Evolutionary conservation across 2,888 invertebrate species (phyloP), one percentile per base, ranked within the genome.

Genomic region (Neelides folsomi): DNA sequence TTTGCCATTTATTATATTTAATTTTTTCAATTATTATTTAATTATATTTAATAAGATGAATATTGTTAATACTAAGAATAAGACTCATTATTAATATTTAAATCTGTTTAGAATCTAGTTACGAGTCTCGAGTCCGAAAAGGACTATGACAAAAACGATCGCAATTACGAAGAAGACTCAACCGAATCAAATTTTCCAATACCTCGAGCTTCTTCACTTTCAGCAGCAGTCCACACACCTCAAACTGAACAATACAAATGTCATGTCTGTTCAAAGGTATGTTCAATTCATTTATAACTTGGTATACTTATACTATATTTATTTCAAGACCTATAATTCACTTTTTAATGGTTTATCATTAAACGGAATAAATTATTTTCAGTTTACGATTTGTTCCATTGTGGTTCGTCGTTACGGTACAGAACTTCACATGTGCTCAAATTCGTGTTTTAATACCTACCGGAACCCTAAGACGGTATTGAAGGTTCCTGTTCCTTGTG

Each of bases 371-470:
- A 27, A 27, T 27, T 27, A 7, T 5, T 34, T 51, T 1, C 18
- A 62, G 62, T 44, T 50, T 35, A 37, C 52, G 6, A 9, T 19
- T 8, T 58, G 59, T 19, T 50, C 48, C 27, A 55, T 61, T 37
- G 54, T 54, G 5, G 51, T 61, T 37, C 49, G 51, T 15, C 62
- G 61, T 36, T 58, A 47, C 39, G 62, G 60, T 12, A 50, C 61
- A 2, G 57, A 60, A 43, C 34, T 64, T 10, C 54, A 50, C 16
- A 47, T 64, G 12, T 64, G 64, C 39, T 59, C 61, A 7, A 57
- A 57, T 16, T 43, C 42, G 5, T 64, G 64, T 45, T 64, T 64
- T 38, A 62, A 58, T 42, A 49, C 53, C 16, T 61, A 58, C 42
- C 53, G 59, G 42, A 57, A 58, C 52, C 57, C 59, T 34, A 60